A percentile compares a stretch with the other conserved stretches of the same genome.
phyloP scores from a whole-genome alignment of 2,797 vertebrate species.

The Leptodactylus fallax region DNA sequence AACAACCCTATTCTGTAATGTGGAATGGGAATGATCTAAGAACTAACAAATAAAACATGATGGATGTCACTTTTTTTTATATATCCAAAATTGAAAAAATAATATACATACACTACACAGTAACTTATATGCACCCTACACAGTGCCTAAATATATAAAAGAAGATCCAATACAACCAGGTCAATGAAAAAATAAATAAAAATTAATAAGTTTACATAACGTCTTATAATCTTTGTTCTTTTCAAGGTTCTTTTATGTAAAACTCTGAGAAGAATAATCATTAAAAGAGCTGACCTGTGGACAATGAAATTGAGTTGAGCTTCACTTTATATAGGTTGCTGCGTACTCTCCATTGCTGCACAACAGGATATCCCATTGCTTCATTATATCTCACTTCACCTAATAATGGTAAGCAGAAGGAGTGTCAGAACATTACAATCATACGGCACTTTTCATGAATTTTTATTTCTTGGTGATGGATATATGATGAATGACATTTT shows the following conservation, averaged over 20 bases:
- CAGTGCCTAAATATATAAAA: too few species aligned
- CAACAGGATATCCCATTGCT: constrained; percentile 95
- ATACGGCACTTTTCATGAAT: neutral
- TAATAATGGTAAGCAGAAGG: constrained; percentile 63
- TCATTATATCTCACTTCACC: constrained; percentile 92
- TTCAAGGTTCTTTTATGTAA: neutral
- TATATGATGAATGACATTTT: neutral
- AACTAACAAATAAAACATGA: too few species aligned
- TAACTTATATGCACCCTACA: too few species aligned
- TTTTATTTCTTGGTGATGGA: neutral
- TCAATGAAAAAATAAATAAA: too few species aligned
- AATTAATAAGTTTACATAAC: too few species aligned
- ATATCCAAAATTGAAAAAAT: too few species aligned
- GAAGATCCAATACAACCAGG: too few species aligned
- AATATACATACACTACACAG: too few species aligned
- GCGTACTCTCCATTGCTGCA: constrained; percentile 94
- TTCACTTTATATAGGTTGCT: constrained; percentile 98
- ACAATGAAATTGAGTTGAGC: constrained; percentile 93
- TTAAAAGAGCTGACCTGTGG: constrained; percentile 82
- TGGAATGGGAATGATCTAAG: too few species aligned
- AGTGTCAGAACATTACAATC: neutral
- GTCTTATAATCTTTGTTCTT: neutral
- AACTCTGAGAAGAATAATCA: neutral
- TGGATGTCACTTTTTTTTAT: too few species aligned
- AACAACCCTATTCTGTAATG: too few species aligned